A percentile compares a stretch with the other conserved stretches of the same genome.
Evolutionary conservation across 2,113 vertebrate species (phyloP).

Genomic region (Dipodomys stephensi): DNA sequence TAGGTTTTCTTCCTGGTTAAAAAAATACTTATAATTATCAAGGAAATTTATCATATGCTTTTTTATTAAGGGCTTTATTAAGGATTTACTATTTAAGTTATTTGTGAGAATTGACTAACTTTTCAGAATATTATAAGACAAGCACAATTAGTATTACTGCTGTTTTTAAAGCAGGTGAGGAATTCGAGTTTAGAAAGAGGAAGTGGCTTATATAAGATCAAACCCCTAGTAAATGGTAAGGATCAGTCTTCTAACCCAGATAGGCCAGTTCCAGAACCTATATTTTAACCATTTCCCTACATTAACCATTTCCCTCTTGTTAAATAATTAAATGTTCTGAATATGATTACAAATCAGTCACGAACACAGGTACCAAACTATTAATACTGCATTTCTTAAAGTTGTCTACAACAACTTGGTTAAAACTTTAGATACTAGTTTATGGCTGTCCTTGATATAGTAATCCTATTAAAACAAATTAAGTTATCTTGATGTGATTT

Average conservation of each 20-base stretch:
- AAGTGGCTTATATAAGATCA: slow-evolving; percentile 44
- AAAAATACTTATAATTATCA: slow-evolving; percentile 13
- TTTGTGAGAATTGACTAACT: slow-evolving; percentile 58
- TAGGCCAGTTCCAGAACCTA: slow-evolving; percentile 1
- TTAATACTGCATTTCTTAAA: slow-evolving; percentile 71
- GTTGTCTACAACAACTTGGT: slow-evolving; percentile 61
- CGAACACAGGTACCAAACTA: slow-evolving; percentile 60
- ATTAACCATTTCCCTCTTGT: slow-evolving; percentile 20
- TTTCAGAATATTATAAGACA: neutral
- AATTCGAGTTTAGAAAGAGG: slow-evolving; percentile 56
- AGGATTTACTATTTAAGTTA: neutral
- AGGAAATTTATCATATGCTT: neutral
- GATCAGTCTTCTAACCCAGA: slow-evolving; percentile 33
- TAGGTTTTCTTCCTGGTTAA: slow-evolving; percentile 1
- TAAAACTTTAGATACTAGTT: slow-evolving; percentile 61
- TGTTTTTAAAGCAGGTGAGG: slow-evolving; percentile 44
- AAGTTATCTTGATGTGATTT: slow-evolving; percentile 72
- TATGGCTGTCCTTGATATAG: slow-evolving; percentile 61
- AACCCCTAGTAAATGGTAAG: slow-evolving; percentile 22
- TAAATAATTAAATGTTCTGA: slow-evolving; percentile 54
- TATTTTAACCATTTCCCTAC: slow-evolving; percentile 47
- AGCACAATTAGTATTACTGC: slow-evolving; percentile 41
- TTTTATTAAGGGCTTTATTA: neutral
- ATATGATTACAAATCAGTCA: slow-evolving; percentile 58
- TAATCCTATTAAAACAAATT: slow-evolving; percentile 77